Conservation (phyloP, 2,113 vertebrate genomes). For the Pica pica region DNA sequence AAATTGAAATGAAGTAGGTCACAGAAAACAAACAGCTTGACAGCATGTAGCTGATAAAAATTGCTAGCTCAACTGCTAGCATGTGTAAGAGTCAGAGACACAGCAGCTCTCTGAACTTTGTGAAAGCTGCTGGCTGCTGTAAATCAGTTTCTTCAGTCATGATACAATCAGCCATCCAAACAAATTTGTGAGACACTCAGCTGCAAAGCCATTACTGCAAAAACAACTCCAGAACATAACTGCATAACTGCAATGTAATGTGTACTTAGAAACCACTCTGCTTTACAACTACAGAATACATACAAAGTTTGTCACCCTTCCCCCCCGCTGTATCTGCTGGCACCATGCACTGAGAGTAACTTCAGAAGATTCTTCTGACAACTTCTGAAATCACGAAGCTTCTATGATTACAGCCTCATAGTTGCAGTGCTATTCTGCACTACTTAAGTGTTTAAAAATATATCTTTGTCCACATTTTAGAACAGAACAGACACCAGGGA, state of each 20-base stretch:
- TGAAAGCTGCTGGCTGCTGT: neutral
- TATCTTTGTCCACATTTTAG: neutral
- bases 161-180: neutral
- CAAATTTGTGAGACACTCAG: neutral
- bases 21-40: conserved; percentile 9
- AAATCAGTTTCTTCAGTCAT: neutral
- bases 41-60: neutral
- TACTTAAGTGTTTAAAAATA: neutral
- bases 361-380: neutral
- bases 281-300: neutral
- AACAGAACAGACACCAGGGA: neutral
- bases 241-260: neutral
- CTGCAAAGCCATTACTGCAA: neutral
- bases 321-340: neutral
- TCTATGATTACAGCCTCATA: neutral
- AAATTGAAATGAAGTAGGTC: conserved; percentile 4
- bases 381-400: neutral
- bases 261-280: neutral
- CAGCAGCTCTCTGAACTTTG: neutral
- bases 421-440: neutral
- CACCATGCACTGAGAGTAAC: neutral
- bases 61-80: neutral
- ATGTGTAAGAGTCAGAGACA: neutral
- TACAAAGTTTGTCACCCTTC: neutral
- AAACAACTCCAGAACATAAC: neutral